Evolutionary conservation across 2,888 invertebrate genomes (phyloP).

Genomic region (Lottia scabra): DNA sequence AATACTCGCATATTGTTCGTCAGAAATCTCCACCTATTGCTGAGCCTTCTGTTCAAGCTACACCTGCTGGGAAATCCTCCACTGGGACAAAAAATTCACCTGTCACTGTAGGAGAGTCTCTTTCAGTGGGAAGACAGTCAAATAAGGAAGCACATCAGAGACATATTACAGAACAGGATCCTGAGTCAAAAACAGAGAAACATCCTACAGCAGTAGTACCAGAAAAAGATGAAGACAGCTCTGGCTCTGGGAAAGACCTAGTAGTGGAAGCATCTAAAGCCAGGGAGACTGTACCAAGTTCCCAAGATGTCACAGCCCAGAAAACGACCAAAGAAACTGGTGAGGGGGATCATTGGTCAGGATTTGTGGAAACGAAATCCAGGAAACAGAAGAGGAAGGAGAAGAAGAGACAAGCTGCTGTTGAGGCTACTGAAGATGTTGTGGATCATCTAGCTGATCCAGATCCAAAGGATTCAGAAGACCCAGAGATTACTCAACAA

Average conservation of each 20-base stretch:
- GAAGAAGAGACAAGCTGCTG: not conserved
- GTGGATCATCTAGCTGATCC: not conserved
- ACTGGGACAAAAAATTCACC: not conserved
- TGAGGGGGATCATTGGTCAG: not conserved
- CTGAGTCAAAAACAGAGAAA: not conserved
- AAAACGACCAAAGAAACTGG: not conserved
- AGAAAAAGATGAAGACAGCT: not conserved
- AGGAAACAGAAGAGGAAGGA: not conserved
- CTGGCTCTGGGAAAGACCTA: not conserved
- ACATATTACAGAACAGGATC: not conserved
- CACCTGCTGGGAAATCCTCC: too few relatives aligned
- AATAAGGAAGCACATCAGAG: not conserved
- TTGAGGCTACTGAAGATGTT: not conserved
- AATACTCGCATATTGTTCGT: not conserved
- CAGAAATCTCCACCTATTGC: not conserved
- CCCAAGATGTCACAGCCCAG: not conserved
- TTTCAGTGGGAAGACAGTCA: not conserved
- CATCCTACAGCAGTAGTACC: not conserved
- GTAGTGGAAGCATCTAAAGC: not conserved
- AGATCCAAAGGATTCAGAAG: not conserved
- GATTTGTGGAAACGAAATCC: not conserved
- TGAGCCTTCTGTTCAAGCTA: not conserved
- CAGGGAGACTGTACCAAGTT: not conserved
- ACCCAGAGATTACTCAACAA: not conserved
- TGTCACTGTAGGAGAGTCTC: not conserved